Evolutionary conservation across 2,113 vertebrate species (phyloP).

Genomic region (Corydoras maculifer): DNA sequence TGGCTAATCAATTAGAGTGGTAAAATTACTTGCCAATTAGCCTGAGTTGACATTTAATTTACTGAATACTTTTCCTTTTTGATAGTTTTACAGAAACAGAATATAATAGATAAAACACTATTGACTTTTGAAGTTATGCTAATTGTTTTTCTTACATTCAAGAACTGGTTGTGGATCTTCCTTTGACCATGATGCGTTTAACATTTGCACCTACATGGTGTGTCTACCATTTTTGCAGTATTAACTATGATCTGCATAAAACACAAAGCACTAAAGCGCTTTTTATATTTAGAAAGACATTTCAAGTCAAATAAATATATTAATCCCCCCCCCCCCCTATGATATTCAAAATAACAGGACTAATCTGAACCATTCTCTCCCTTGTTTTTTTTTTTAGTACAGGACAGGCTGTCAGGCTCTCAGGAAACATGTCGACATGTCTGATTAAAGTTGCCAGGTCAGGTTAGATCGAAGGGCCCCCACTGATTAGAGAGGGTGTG

Average conservation of each 20-base stretch:
- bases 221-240: too few species aligned
- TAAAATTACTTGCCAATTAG: too few species aligned
- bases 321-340: constrained; percentile 18
- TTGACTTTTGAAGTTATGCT: not conserved
- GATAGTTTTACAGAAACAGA: too few species aligned
- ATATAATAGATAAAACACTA: too few species aligned
- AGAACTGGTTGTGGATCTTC: not conserved
- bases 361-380: not conserved
- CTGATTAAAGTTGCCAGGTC: constrained; percentile 64
- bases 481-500: constrained; percentile 57
- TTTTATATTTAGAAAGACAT: constrained; percentile 24
- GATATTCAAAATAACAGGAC: constrained; percentile 30
- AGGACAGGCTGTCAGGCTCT: constrained; percentile 44
- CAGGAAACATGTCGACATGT: constrained; percentile 44
- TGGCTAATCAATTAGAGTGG: too few species aligned
- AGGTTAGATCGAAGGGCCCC: constrained; percentile 62
- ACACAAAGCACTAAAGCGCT: too few species aligned
- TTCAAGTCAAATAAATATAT: constrained; percentile 36
- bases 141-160: not conserved
- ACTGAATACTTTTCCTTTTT: too few species aligned
- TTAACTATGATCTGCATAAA: too few species aligned
- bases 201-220: not conserved
- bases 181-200: not conserved
- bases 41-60: too few species aligned
- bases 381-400: constrained; percentile 28